These are phyloP conservation scores for Harpalus rufipes DNA, from an alignment of 2,888 invertebrate species.

Conservation along the genomic window DNA sequence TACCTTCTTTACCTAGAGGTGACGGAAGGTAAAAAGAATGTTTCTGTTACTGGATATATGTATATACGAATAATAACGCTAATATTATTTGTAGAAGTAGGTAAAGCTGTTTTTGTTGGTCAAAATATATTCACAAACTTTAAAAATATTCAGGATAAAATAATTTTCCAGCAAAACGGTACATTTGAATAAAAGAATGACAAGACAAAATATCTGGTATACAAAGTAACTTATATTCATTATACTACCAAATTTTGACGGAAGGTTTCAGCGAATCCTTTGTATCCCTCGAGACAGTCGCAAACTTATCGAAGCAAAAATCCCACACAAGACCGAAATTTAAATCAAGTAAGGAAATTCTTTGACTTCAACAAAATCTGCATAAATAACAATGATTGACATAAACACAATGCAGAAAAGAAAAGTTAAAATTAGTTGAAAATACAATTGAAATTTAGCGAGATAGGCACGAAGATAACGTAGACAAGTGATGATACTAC, in stretches of 20 bases:
- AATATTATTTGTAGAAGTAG: too few species aligned
- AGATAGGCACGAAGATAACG: too few species aligned
- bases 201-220: constrained; percentile 44
- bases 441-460: too few species aligned
- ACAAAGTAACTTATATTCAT: constrained; percentile 49
- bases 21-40: too few species aligned
- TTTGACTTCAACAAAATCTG: background rate
- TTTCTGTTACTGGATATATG: too few species aligned
- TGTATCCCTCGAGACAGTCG: constrained; percentile 37
- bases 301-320: constrained; percentile 49
- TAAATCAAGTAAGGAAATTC: constrained; percentile 31
- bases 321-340: constrained; percentile 26
- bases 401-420: background rate
- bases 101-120: background rate
- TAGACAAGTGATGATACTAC: too few species aligned
- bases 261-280: constrained; percentile 32
- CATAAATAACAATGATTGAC: constrained; percentile 1
- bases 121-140: background rate
- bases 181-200: constrained; percentile 51
- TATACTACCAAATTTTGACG: constrained; percentile 52
- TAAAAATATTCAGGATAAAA: constrained; percentile 33
- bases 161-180: constrained; percentile 35
- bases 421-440: background rate
- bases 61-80: too few species aligned
- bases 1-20: too few species aligned